phyloP scores from a whole-genome alignment of 2,797 vertebrate species.

The Menidia menidia region DNA sequence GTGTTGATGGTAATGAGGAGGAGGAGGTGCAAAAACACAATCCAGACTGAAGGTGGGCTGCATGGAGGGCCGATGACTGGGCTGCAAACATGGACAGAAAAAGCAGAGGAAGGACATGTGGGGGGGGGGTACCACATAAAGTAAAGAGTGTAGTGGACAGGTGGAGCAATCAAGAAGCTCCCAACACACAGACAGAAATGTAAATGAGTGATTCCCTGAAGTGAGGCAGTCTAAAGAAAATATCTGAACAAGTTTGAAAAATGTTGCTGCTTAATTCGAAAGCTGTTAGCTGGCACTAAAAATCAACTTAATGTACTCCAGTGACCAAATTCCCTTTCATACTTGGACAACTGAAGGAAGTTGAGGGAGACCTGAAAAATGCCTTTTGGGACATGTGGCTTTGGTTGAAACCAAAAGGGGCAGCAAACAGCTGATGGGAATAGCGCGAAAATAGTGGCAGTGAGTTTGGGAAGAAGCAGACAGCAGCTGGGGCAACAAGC shows the following conservation, averaged over 20 bases:
- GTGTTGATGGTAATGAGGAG: conserved; percentile 67
- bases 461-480: conserved; percentile 34
- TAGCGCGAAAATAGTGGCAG: conserved; percentile 41
- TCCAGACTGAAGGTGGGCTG: conserved; percentile 82
- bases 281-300: background rate
- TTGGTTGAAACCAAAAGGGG: conserved; percentile 37
- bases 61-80: conserved; percentile 73
- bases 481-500: conserved; percentile 69
- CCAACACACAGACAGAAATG: conserved; percentile 29
- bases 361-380: background rate
- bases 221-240: background rate
- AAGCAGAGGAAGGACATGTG: conserved; percentile 55
- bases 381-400: conserved; percentile 43
- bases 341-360: background rate
- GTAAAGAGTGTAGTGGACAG: conserved; percentile 22
- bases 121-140: conserved; percentile 28
- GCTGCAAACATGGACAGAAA: conserved; percentile 78
- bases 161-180: conserved; percentile 28
- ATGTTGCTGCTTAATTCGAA: background rate
- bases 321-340: background rate
- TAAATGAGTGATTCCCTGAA: conserved; percentile 2
- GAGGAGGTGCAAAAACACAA: conserved; percentile 74
- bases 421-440: conserved; percentile 54
- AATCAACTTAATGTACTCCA: background rate
- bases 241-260: background rate